Conservation (phyloP, 2,888 invertebrate species). For the Diarsia mendica region DNA sequence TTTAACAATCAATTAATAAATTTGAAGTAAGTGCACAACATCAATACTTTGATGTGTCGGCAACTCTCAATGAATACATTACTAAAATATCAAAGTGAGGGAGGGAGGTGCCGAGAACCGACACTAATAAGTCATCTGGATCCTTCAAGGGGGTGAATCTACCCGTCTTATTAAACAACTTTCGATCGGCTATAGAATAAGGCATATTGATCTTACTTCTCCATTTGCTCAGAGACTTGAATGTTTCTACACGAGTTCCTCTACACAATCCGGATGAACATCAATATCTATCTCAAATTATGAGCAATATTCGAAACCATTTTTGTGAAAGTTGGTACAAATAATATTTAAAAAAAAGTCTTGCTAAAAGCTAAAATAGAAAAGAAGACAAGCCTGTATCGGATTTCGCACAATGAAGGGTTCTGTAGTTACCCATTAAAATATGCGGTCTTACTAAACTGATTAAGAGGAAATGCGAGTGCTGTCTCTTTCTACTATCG, state of each 20-base stretch:
- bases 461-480: no score
- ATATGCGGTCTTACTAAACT: no score
- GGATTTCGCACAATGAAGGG: no score
- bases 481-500: no score
- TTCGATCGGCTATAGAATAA: neutral
- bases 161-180: neutral
- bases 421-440: no score
- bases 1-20: neutral
- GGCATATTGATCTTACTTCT: neutral
- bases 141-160: neutral
- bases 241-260: constrained; percentile 21
- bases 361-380: constrained; percentile 14
- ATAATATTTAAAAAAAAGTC: neutral
- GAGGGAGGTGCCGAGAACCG: no score
- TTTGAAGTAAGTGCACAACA: neutral
- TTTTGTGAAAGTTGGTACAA: neutral
- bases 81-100: neutral
- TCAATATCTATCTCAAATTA: constrained; percentile 24
- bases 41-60: neutral
- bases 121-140: neutral
- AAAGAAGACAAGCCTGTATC: neutral
- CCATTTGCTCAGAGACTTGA: neutral
- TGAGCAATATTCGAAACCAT: neutral
- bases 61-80: neutral
- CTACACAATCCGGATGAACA: constrained; percentile 12